phyloP scores from a whole-genome alignment of 2,888 invertebrate genomes.

The Bombylius major region DNA sequence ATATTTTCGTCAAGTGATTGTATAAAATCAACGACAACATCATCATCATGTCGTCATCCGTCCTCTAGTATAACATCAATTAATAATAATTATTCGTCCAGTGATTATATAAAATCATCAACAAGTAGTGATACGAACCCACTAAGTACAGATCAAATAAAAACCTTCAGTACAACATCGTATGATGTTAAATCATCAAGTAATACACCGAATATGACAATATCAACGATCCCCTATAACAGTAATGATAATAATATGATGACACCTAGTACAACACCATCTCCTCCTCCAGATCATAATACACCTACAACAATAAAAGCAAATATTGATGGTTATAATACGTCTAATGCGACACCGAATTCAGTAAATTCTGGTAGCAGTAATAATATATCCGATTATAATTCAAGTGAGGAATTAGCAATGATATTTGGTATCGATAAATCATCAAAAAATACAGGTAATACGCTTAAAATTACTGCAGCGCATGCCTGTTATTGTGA shows the following conservation, averaged over 20 bases:
- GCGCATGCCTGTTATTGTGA: not conserved
- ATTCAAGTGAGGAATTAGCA: conserved; percentile 51
- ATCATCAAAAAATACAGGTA: conserved; percentile 20
- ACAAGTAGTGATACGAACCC: conserved; percentile 35
- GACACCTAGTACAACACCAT: conserved; percentile 19
- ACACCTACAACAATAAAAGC: not conserved
- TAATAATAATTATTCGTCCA: conserved; percentile 35
- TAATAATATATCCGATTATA: conserved; percentile 37
- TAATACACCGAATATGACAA: conserved; percentile 26
- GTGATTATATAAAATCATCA: conserved; percentile 35
- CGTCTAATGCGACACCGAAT: no score
- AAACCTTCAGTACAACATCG: conserved; percentile 36
- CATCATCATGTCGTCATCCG: conserved; percentile 24
- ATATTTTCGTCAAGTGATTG: conserved; percentile 32
- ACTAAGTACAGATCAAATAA: conserved; percentile 31
- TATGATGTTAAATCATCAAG: conserved; percentile 32
- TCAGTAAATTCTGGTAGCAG: not conserved
- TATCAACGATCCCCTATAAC: conserved; percentile 14
- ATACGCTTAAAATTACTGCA: conserved; percentile 11
- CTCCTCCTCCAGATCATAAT: conserved; percentile 24
- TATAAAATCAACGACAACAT: conserved; percentile 33
- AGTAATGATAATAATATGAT: not conserved
- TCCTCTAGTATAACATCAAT: conserved; percentile 37
- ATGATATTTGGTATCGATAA: conserved; percentile 45
- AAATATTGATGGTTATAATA: not conserved